Evolutionary conservation across 2,888 invertebrate species (phyloP), one percentile per base, ranked within the genome.

Genomic region (Hermodice carunculata): DNA sequence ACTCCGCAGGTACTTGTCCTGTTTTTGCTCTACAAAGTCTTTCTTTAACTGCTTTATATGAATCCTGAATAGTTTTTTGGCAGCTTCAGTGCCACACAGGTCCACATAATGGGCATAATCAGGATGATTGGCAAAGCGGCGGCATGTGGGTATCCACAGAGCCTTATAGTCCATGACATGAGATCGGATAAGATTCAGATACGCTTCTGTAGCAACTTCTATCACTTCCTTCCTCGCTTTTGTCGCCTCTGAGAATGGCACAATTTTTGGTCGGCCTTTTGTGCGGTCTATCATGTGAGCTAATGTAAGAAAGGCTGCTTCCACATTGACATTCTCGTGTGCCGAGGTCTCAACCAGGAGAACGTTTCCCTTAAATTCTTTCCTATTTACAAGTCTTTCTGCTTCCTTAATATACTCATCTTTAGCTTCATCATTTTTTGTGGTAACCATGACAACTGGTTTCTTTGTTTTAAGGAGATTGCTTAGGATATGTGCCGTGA

Each of bases 301-400:
- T 63, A 98, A 87, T 59, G 94, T 88, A 80, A 96, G 95, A 71
- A 87, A 88, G 29, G 97, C 94, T 79, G 94, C 89, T 82, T 98
- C 97, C 42, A 97, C 94, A 84, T 98, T 98, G 71, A 98, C 95
- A 80, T 95, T 96, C 81, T 96, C 94, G 82, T 97, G 96, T 19
- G 98, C 92, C 6, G 97, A 98, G 0, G 96, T 95, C 88, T 98
- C 98, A 61, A 98, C 92, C 46, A 98, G 88, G 2, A 94, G 92
- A 77, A 98, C 93, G 79, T 68, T 74, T 32, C 75, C 77, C 32
- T 59, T 59, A n/a, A n/a, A n/a, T n/a, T n/a, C n/a, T 43, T 74
- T 75, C 29, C 61, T 65, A 86, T 91, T 91, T 32, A 96, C 91
- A 70, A 98, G 88, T 78, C 93, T 92, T 81, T 96, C 96, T 0